Evolutionary conservation across 1,140 invertebrate genomes (phyloP), one percentile per base, ranked within the genome.

Genomic region (Halyomorpha halys): DNA sequence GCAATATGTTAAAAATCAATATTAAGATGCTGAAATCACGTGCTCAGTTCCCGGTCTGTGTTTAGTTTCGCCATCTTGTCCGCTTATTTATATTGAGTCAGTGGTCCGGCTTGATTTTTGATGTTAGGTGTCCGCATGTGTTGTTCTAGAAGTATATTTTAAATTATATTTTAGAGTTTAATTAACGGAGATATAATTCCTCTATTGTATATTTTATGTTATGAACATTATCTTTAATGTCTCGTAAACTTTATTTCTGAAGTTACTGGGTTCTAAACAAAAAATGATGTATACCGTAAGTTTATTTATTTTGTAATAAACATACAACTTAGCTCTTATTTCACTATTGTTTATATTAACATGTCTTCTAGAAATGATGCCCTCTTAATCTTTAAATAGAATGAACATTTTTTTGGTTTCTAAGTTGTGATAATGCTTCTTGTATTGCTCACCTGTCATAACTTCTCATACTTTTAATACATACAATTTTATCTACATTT

Each of bases 251-350:
- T 19, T 49, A n/a, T 49, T 49, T 19, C 47, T 19, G 21, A 18
- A 49, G 47, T 18, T 6, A 9, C 15, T 56, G 18, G 19, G 4
- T 56, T 23, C n/a, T 23, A 23, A 56, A 56, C 19, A 56, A 56
- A 56, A 56, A 25, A 56, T 56, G 53, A 56, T 56, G 53, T 56
- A 56, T 56, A 56, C 53, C 23, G 53, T 56, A 56, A 56, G 53
- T 56, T 25, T 15, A 56, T 56, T 21, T 5, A 21, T 21, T 23
- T 53, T 56, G 23, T 23, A 5, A n/a, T n/a, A n/a, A n/a, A n/a
- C 18, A 3, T 56, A 9, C 5, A 23, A 23, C 13, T 53, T 53
- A 3, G 51, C 8, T 13, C 4, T 19, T 23, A 23, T 25, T 56
- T 3, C 14, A 56, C 0, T 56, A 2, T 3, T 56, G 27, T 25